A percentile compares a stretch with the other conserved stretches of the same genome.
These are phyloP conservation scores for Callinectes sapidus DNA, from an alignment of 2,888 invertebrate genomes.

Conservation along the genomic window DNA sequence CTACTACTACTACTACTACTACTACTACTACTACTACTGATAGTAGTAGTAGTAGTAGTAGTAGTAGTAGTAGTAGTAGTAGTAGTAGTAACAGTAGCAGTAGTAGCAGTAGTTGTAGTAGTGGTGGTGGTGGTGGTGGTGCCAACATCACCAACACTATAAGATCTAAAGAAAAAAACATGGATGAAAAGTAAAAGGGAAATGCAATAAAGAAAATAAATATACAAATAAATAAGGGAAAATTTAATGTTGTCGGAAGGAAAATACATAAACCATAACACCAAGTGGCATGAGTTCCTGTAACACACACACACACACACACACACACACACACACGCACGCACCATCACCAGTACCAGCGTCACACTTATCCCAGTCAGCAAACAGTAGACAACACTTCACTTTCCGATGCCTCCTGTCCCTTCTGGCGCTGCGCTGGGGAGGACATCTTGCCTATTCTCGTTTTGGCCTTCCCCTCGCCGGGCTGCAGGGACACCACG, in stretches of 20 bases:
- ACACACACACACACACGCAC: not conserved
- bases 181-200: not conserved
- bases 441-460: not conserved
- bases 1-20: no score
- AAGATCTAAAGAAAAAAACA: not conserved
- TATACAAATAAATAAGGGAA: not conserved
- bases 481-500: not conserved
- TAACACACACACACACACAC: not conserved
- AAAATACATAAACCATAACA: not conserved
- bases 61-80: not conserved
- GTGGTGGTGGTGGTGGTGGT: not conserved
- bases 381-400: constrained; percentile 3
- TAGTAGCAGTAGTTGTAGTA: not conserved
- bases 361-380: not conserved
- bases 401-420: not conserved
- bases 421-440: not conserved
- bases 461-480: not conserved
- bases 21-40: no score
- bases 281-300: not conserved
- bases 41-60: constrained; percentile 7
- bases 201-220: not conserved
- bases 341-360: not conserved
- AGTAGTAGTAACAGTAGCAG: not conserved
- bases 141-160: not conserved
- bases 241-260: not conserved